phyloP scores from a whole-genome alignment of 1,140 invertebrate species.

The Gonioctena quinquepunctata region DNA sequence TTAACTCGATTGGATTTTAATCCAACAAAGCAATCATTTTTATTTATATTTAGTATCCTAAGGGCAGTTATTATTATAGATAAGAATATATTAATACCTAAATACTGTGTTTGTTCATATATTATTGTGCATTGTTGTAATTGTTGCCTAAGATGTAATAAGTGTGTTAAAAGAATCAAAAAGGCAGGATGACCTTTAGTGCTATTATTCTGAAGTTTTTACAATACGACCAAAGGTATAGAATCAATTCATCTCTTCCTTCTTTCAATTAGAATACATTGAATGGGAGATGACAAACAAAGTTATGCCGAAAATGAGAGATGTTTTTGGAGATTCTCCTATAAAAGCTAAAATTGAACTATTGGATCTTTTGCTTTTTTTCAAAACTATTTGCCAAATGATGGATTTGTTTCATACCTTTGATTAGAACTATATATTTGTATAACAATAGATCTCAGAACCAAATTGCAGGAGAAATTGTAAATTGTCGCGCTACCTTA shows the following conservation, averaged over 20 bases:
- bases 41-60: conserved; percentile 4
- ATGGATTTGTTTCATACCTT: neutral
- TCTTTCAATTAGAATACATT: conserved; percentile 1
- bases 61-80: conserved; percentile 11
- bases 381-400: neutral
- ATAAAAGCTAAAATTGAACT: too few relatives aligned
- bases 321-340: too few relatives aligned
- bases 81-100: conserved; percentile 15
- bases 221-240: too few relatives aligned
- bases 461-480: conserved; percentile 21
- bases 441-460: conserved; percentile 11
- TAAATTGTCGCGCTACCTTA: conserved; percentile 47
- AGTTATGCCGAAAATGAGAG: neutral
- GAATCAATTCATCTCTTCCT: too few relatives aligned
- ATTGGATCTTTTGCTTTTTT: neutral
- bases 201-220: neutral
- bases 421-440: neutral
- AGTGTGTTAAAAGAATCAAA: conserved; percentile 17
- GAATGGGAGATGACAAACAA: neutral
- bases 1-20: neutral
- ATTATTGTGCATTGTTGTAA: conserved; percentile 28
- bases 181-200: neutral
- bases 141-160: conserved; percentile 34
- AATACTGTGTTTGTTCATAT: conserved; percentile 38
- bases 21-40: conserved; percentile 16